Base-by-base conservation (phyloP, 2,113 vertebrate genomes). In the Chascanopsetta lugubris region DNA sequence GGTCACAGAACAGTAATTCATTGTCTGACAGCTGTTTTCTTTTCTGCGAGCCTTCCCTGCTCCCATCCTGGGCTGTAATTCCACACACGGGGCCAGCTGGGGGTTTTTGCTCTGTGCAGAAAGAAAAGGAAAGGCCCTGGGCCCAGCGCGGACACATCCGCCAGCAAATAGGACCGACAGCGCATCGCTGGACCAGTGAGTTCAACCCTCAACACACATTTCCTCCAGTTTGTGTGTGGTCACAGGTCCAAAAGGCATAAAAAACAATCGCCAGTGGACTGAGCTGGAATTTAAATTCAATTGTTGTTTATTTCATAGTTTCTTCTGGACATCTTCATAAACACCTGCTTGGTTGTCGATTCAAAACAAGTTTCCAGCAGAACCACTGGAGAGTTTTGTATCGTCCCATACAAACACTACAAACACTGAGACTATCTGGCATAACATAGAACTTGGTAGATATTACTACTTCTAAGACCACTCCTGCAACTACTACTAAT, bases 21-120 rank as follows among this genome's bases (percentile, higher is more conserved):
- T 88, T 84, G 80, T 85, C 69, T 86, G 88, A 90, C 91, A 91
- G 88, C 90, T 92, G 91, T 91, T 92, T 91, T 93, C 77, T 88
- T 90, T 88, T 90, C 86, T 87, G 72, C 73, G 72, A 63, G 77
- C 70, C 67, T 74, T 65, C 71, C 65, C 77, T 57, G 66, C 75
- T 86, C 67, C 77, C 73, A 90, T 90, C 76, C 77, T 57, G 70
- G 75, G 82, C 77, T 86, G 80, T 88, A 90, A 90, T 91, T 89
- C 85, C 79, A 91, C 85, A 86, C 79, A 88, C 58, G 40, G 53
- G 68, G 86, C 85, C 88, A 92, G 88, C 85, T 91, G 88, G 87
- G 88, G 48, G 46, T 69, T 80, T 87, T 90, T 74, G 86, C 75
- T 61, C 69, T 85, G 61, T 83, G 68, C 74, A 86, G 77, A 72